Evolutionary conservation across 35 echinoderm and acorn worm genomes (phyloP).

Genomic region (Diadema setosum): DNA sequence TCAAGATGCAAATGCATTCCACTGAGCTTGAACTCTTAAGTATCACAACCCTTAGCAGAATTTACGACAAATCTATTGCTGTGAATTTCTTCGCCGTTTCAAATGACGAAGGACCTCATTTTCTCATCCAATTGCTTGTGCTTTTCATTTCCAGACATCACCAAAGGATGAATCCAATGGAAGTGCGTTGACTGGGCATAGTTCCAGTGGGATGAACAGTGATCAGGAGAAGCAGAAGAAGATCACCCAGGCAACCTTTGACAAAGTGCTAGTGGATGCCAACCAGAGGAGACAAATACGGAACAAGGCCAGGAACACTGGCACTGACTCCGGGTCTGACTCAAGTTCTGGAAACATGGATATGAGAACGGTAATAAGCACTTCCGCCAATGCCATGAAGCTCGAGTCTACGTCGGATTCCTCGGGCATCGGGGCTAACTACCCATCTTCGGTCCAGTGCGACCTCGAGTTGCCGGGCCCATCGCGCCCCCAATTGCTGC

Average conservation of each 20-base stretch:
- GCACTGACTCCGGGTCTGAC: neutral
- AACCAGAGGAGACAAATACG: neutral
- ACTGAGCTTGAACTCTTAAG: too few relatives aligned
- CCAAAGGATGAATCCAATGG: constrained; percentile 13
- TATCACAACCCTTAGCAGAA: too few relatives aligned
- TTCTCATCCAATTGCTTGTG: too few relatives aligned
- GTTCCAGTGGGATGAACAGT: neutral
- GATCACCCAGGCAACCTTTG: constrained; percentile 1
- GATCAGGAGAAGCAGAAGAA: constrained; percentile 1
- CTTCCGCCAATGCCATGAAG: neutral
- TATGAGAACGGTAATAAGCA: neutral
- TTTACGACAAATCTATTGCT: too few relatives aligned
- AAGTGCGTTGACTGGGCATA: neutral
- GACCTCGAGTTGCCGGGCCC: neutral
- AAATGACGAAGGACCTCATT: too few relatives aligned
- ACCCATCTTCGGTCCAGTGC: neutral
- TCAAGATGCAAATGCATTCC: too few relatives aligned
- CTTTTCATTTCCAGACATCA: too few relatives aligned
- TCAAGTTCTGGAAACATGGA: neutral
- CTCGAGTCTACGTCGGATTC: neutral
- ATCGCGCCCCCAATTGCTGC: neutral
- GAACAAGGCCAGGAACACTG: neutral
- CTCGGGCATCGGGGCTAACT: neutral
- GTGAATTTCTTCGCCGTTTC: too few relatives aligned
- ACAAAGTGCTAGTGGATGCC: constrained; percentile 3